phyloP scores from a whole-genome alignment of 2,113 vertebrate species.

The Willisornis vidua region DNA sequence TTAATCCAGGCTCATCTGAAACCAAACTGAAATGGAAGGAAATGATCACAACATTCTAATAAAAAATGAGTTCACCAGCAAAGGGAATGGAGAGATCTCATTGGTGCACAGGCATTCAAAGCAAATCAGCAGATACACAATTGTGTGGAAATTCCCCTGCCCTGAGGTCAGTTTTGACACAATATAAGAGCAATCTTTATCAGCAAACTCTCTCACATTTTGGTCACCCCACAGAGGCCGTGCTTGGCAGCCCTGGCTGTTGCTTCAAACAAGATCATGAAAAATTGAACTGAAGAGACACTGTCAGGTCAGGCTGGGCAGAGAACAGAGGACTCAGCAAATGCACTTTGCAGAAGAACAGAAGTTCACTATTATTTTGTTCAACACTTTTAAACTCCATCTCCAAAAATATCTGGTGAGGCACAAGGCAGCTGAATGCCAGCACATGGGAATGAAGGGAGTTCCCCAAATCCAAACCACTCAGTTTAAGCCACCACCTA shows the following conservation, averaged over 20 bases:
- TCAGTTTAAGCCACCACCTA: background rate
- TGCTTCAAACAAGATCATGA: constrained; percentile 24
- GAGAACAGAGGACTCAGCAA: background rate
- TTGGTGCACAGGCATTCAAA: background rate
- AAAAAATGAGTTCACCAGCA: background rate
- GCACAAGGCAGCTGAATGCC: background rate
- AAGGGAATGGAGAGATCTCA: background rate
- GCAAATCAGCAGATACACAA: background rate
- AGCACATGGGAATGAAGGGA: rapidly evolving
- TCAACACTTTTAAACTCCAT: background rate
- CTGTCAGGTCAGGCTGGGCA: background rate
- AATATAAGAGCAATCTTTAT: background rate
- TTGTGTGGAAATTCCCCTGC: background rate
- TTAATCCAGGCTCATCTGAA: background rate
- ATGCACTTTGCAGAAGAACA: background rate
- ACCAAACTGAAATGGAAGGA: background rate
- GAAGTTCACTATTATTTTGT: background rate
- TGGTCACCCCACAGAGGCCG: background rate
- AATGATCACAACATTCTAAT: background rate
- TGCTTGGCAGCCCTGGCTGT: background rate
- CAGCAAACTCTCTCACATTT: background rate
- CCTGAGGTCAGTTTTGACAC: background rate
- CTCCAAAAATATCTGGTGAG: background rate
- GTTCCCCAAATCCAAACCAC: background rate
- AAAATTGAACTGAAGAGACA: background rate